Evolutionary conservation across 1,140 invertebrate genomes (phyloP).

Genomic region (Apolygus lucorum): DNA sequence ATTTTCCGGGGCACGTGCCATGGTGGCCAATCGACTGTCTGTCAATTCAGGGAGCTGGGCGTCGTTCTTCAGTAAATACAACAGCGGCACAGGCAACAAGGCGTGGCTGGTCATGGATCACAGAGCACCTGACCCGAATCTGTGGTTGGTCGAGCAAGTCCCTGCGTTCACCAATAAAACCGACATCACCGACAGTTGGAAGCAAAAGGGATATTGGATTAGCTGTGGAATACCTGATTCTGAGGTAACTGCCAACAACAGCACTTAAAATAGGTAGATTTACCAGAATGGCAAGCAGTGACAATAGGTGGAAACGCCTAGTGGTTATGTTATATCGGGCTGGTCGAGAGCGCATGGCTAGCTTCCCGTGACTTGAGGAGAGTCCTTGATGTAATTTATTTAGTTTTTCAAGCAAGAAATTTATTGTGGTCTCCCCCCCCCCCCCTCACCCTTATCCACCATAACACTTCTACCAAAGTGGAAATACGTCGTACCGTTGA

Average conservation of each 20-base stretch:
- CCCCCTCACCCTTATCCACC: no score
- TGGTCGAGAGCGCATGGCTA: no score
- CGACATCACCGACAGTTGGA: constrained; percentile 61
- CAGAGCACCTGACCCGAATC: constrained; percentile 35
- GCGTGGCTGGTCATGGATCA: constrained; percentile 81
- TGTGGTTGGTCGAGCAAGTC: constrained; percentile 78
- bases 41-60: constrained; percentile 63
- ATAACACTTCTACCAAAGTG: no score
- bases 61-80: constrained; percentile 49
- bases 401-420: no score
- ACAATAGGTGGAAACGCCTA: no score
- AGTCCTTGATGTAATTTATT: no score
- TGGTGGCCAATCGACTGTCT: constrained; percentile 77
- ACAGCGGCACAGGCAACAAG: constrained; percentile 78
- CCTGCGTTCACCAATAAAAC: constrained; percentile 53
- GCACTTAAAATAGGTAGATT: constrained; percentile 9
- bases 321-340: no score
- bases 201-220: constrained; percentile 60
- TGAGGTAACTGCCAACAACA: constrained; percentile 40
- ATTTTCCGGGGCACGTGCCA: constrained; percentile 67
- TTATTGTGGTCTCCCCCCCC: no score
- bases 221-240: constrained; percentile 73
- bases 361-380: no score
- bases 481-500: no score
- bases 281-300: no score